These are phyloP conservation scores for Xiphorhynchus elegans DNA, from an alignment of 2,113 vertebrate species.

Conservation along the genomic window DNA sequence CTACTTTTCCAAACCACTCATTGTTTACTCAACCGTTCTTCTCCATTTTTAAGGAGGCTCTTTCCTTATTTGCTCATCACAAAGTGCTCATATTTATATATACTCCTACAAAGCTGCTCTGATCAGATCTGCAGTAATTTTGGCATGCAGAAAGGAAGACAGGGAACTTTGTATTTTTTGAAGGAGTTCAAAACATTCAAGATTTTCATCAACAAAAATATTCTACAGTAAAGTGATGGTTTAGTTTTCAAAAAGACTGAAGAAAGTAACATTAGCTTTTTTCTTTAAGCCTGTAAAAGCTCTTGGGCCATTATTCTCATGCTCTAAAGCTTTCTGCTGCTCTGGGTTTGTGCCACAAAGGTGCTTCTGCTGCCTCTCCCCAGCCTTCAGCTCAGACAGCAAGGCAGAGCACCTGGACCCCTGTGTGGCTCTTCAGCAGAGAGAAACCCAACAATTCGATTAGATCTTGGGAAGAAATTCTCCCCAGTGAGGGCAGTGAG, in stretches of 20 bases:
- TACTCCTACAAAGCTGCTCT: not conserved
- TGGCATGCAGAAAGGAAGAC: not conserved
- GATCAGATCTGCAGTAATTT: not conserved
- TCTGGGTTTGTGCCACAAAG: not conserved
- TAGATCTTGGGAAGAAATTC: not conserved
- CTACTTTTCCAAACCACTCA: not conserved
- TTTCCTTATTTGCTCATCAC: conserved; percentile 1
- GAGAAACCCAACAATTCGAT: not conserved
- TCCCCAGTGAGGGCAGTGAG: not conserved
- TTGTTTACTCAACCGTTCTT: conserved; percentile 32
- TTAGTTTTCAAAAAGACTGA: not conserved
- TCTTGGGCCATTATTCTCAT: not conserved
- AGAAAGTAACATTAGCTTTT: not conserved
- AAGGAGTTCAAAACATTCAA: not conserved
- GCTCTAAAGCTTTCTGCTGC: not conserved
- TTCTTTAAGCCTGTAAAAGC: not conserved
- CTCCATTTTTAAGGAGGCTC: not conserved
- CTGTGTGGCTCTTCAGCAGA: not conserved
- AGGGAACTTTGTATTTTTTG: not conserved
- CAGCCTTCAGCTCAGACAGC: fast-evolving
- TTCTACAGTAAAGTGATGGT: not conserved
- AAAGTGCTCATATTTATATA: not conserved
- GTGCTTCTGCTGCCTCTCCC: not conserved
- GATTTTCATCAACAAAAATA: not conserved
- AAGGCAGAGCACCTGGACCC: not conserved